A percentile compares a stretch with the other conserved stretches of the same genome.
Evolutionary conservation across 2,888 invertebrate species (phyloP).

Genomic region (Lycophotia porphyrea): DNA sequence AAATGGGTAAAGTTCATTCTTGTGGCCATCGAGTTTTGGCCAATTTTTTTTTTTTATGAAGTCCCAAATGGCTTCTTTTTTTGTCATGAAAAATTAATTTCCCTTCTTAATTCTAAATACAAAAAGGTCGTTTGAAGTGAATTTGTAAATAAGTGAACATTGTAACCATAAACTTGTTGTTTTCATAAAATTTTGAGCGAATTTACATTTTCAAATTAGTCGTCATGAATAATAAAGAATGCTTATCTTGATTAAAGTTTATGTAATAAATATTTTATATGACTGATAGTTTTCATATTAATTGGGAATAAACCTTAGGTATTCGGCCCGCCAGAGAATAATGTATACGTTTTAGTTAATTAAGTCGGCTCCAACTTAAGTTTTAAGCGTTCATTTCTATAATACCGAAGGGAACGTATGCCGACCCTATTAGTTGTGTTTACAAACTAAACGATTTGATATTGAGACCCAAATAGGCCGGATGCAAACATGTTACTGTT

Average conservation of each 20-base stretch:
- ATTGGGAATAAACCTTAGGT: slow-evolving; percentile 49
- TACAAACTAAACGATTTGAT: slow-evolving; percentile 51
- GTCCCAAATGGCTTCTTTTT: slow-evolving; percentile 78
- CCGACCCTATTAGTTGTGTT: slow-evolving; percentile 48
- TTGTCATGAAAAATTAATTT: slow-evolving; percentile 79
- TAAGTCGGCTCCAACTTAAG: slow-evolving; percentile 53
- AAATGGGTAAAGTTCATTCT: slow-evolving; percentile 86
- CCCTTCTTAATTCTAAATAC: slow-evolving; percentile 71
- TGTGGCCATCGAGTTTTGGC: slow-evolving; percentile 79
- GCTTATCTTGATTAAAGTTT: slow-evolving; percentile 31
- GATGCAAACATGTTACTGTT: slow-evolving; percentile 53
- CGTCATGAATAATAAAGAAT: slow-evolving; percentile 32
- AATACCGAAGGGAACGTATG: slow-evolving; percentile 48
- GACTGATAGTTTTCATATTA: slow-evolving; percentile 46
- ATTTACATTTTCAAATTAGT: slow-evolving; percentile 43
- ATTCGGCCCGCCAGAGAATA: slow-evolving; percentile 36
- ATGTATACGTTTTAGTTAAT: slow-evolving; percentile 55
- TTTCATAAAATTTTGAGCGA: slow-evolving; percentile 27
- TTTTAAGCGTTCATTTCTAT: slow-evolving; percentile 56
- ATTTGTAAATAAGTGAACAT: slow-evolving; percentile 67
- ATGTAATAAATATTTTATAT: slow-evolving; percentile 39
- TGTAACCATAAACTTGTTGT: slow-evolving; percentile 48
- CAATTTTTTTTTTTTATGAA: slow-evolving; percentile 82
- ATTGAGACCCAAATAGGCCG: slow-evolving; percentile 48
- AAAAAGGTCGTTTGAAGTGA: slow-evolving; percentile 70